phyloP scores from a whole-genome alignment of 2,113 vertebrate species.

The Cryptoleucopteryx plumbea region DNA sequence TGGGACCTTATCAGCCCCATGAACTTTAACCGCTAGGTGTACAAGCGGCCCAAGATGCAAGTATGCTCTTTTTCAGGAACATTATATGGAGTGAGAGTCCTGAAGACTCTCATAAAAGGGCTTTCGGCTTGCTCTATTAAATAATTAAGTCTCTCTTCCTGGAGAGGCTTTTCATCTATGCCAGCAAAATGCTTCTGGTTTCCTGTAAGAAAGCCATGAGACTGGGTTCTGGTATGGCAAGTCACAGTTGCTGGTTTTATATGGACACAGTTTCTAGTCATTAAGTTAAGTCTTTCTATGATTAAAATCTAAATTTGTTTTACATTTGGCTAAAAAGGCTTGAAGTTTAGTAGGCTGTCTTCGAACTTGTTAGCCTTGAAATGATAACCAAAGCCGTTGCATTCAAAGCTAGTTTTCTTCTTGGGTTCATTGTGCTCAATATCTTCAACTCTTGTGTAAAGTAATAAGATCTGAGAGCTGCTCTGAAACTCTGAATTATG shows the following conservation, averaged over 20 bases:
- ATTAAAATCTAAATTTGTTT: conserved; percentile 27
- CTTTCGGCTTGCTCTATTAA: not conserved
- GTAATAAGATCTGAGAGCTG: not conserved
- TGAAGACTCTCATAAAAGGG: not conserved
- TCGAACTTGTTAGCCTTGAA: not conserved
- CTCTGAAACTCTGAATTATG: not conserved
- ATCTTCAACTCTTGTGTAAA: not conserved
- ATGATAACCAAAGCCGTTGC: not conserved
- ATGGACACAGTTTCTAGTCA: not conserved
- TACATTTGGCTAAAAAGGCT: not conserved
- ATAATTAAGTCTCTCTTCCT: conserved; percentile 31
- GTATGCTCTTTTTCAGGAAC: not conserved
- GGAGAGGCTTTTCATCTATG: conserved; percentile 3
- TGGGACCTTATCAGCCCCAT: not conserved
- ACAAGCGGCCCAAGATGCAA: not conserved
- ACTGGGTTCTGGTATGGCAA: not conserved
- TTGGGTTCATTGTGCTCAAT: not conserved
- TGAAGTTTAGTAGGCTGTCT: not conserved
- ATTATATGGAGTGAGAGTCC: not conserved
- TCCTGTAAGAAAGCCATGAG: not conserved
- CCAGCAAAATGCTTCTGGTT: not conserved
- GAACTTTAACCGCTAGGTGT: not conserved
- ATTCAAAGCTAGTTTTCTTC: not conserved
- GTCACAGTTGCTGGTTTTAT: not conserved
- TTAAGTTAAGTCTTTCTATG: not conserved